Evolutionary conservation across 2,113 vertebrate species (phyloP).

Genomic region (Manacus vitellinus): DNA sequence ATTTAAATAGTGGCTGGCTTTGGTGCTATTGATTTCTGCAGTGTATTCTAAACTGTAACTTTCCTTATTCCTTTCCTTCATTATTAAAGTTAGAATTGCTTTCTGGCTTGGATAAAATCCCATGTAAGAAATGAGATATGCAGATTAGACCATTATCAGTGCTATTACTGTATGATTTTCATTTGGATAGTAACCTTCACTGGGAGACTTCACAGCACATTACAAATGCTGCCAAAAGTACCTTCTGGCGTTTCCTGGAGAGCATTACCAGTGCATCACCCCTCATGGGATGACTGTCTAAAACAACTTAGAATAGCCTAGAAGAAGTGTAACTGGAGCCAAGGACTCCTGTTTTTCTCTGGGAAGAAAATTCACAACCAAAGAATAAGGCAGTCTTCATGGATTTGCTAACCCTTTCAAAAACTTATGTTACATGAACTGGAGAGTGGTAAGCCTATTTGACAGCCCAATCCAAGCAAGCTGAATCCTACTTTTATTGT

Average conservation of each 20-base stretch:
- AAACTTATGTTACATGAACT: neutral
- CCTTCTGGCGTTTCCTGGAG: neutral
- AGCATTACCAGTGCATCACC: neutral
- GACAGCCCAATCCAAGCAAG: neutral
- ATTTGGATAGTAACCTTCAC: neutral
- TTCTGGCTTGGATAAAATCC: neutral
- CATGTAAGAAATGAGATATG: neutral
- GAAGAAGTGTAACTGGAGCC: neutral
- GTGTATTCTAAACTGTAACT: neutral
- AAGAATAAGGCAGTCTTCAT: neutral
- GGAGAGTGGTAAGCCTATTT: neutral
- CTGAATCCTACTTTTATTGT: neutral
- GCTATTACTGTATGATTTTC: neutral
- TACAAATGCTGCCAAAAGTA: neutral
- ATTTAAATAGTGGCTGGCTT: neutral
- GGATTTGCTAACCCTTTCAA: neutral
- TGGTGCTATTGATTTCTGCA: neutral
- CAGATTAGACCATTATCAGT: neutral
- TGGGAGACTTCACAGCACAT: neutral
- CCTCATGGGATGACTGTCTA: neutral
- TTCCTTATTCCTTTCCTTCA: neutral
- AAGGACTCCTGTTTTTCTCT: neutral
- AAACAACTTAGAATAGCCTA: neutral
- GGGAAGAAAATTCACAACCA: neutral
- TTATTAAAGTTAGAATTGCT: neutral